Base-by-base conservation (phyloP, 2,113 vertebrate species). In the Cheilinus undulatus region DNA sequence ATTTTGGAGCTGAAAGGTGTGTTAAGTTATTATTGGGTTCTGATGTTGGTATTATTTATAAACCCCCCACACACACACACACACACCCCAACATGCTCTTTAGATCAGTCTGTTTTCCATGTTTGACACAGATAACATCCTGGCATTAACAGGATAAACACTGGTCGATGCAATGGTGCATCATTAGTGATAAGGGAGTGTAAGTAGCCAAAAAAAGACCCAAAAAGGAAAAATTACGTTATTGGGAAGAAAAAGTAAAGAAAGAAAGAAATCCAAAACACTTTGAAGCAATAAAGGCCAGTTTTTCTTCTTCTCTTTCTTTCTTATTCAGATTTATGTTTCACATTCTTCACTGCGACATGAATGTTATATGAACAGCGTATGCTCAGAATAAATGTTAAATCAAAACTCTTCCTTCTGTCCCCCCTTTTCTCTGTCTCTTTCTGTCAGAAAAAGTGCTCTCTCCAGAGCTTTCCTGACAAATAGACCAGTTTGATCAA, bases 161-260 rank as follows among this genome's bases (percentile, higher is more conserved):
- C n/a, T n/a, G n/a, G n/a, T n/a, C n/a, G n/a, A n/a, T n/a, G n/a
- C n/a, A n/a, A n/a, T n/a, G n/a, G n/a, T n/a, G n/a, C n/a, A n/a
- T n/a, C n/a, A n/a, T n/a, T n/a, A n/a, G n/a, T 20, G 62, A 79
- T 40, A 82, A 86, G 66, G 76, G 76, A 82, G 73, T 71, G 82
- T 82, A 56, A 73, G n/a, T n/a, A 46, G 58, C 49, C 19, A 15
- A 5, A 69, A 56, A 51, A 56, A 30, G 52, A 72, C 58, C 12
- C 45, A 49, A 66, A 9, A 4, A 15, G 51, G 54, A 57, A 42
- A 19, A 51, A 36, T 13, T 65, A 24, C 75, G 52, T 42, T 69
- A 79, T 70, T 28, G n/a, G 17, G 61, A 69, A 68, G 54, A 69
- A 69, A 68, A 32, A 45, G 24, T 54, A 42, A 46, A 54, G 58